Conservation (phyloP, 2,113 vertebrate genomes). For the Psittacara wagleri region DNA sequence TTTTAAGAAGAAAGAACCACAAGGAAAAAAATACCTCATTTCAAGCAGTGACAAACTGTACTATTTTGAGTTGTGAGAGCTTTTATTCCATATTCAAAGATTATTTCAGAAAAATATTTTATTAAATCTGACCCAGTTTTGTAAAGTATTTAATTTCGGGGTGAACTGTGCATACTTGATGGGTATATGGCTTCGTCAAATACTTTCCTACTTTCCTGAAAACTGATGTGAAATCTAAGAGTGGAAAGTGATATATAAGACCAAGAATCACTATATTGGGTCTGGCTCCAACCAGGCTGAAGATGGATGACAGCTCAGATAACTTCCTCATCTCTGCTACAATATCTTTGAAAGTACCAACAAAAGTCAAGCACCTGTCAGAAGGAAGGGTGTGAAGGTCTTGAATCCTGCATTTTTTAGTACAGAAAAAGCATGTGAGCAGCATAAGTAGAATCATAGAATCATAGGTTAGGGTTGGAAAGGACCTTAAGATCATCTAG, state of each 20-base stretch:
- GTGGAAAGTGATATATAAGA: background rate
- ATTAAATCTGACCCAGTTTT: background rate
- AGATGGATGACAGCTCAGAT: background rate
- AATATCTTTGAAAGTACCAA: background rate
- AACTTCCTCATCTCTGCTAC: background rate
- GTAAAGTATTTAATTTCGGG: slow-evolving; percentile 9
- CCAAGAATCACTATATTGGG: background rate
- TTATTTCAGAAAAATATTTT: slow-evolving; percentile 1
- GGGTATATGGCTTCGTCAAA: background rate
- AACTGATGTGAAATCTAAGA: background rate
- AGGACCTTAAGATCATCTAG: too few relatives aligned
- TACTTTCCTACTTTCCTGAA: background rate
- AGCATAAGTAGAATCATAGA: background rate
- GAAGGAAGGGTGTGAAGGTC: background rate
- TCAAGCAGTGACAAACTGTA: background rate
- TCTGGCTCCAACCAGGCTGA: background rate
- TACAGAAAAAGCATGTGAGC: background rate
- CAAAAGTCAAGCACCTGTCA: background rate
- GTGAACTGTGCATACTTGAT: background rate
- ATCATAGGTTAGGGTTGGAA: too few relatives aligned
- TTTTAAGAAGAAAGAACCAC: slow-evolving; percentile 28
- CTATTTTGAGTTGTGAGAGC: background rate
- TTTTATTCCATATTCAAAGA: background rate
- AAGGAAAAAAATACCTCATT: slow-evolving; percentile 8
- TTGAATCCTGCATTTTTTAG: background rate